A percentile compares a stretch with the other conserved stretches of the same genome.
Evolutionary conservation across 2,797 vertebrate genomes (phyloP).

Genomic region (Brachyrhaphis roseni): DNA sequence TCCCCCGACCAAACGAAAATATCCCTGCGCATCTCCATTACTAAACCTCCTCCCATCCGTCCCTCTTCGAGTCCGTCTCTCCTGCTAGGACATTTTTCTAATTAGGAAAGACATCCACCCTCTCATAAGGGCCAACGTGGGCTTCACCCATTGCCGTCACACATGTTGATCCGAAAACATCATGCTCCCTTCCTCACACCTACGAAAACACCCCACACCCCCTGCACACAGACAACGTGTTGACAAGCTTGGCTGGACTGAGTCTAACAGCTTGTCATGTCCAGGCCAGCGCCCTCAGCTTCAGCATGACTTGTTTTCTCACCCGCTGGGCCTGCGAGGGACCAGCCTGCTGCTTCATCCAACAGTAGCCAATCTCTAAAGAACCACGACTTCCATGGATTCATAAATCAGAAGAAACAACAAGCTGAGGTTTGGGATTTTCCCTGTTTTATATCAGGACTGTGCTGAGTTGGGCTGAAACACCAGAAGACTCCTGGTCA

Average conservation of each 20-base stretch:
- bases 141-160: conserved; percentile 14
- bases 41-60: conserved; percentile 22
- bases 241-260: conserved; percentile 45
- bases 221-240: conserved; percentile 20
- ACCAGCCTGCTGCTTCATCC: conserved; percentile 21
- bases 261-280: conserved; percentile 60
- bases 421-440: neutral
- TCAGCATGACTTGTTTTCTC: conserved; percentile 54
- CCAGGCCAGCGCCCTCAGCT: conserved; percentile 41
- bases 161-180: conserved; percentile 24
- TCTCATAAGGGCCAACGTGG: conserved; percentile 6
- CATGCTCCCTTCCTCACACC: conserved; percentile 26
- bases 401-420: neutral
- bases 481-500: too few relatives aligned
- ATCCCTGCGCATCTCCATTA: conserved; percentile 15
- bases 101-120: conserved; percentile 61
- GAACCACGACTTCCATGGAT: conserved; percentile 3
- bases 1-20: conserved; percentile 21
- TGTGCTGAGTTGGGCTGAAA: too few relatives aligned
- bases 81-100: conserved; percentile 49
- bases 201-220: conserved; percentile 17
- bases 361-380: conserved; percentile 18
- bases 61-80: conserved; percentile 15
- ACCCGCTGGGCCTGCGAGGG: conserved; percentile 51
- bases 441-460: neutral